A percentile compares a stretch with the other conserved stretches of the same genome.
phyloP scores from a whole-genome alignment of 2,888 invertebrate species.

The Spilosoma lubricipeda region DNA sequence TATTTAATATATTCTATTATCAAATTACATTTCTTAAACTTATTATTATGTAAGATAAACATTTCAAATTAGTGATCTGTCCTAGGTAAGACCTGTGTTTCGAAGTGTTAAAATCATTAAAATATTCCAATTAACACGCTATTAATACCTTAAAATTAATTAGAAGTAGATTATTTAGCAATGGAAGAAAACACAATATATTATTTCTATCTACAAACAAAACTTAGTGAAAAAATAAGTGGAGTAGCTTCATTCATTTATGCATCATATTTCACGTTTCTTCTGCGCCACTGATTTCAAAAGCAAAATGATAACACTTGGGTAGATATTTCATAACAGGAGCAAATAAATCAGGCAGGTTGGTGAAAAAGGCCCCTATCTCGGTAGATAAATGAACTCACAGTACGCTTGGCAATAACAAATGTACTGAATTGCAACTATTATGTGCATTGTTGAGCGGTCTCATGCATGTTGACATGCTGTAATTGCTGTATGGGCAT shows the following conservation, averaged over 20 bases:
- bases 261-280: slow-evolving; percentile 23
- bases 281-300: slow-evolving; percentile 28
- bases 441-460: neutral
- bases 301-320: slow-evolving; percentile 37
- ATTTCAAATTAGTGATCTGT: too few relatives aligned
- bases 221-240: neutral
- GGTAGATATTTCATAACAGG: slow-evolving; percentile 40
- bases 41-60: too few relatives aligned
- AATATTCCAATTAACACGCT: too few relatives aligned
- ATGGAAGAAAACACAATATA: neutral
- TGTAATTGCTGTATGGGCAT: neutral
- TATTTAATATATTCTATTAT: too few relatives aligned
- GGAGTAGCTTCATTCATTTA: slow-evolving; percentile 27
- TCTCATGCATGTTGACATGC: neutral
- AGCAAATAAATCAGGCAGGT: slow-evolving; percentile 39
- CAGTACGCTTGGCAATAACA: slow-evolving; percentile 12
- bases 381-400: slow-evolving; percentile 33
- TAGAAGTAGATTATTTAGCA: neutral
- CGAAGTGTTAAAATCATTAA: too few relatives aligned
- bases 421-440: slow-evolving; percentile 2
- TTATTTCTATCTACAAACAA: neutral
- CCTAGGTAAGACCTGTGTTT: too few relatives aligned
- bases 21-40: too few relatives aligned
- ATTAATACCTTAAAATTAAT: neutral
- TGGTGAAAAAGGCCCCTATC: slow-evolving; percentile 34